Base-by-base conservation (phyloP, 2,888 invertebrate species). In the Drosophila borborema region DNA sequence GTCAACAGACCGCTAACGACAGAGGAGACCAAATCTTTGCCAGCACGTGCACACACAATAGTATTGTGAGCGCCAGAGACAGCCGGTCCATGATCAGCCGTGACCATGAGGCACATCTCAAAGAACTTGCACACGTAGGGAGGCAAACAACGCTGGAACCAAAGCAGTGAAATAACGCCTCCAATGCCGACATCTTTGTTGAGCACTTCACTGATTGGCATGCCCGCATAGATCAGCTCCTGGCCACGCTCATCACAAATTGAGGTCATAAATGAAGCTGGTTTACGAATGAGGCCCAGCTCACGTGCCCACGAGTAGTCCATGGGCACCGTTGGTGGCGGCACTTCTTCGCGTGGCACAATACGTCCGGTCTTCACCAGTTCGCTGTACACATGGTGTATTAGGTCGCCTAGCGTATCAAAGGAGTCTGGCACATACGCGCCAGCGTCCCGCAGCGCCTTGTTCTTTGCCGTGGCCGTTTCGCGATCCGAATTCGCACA, bases 311-410 rank as follows among this genome's bases (percentile, higher is more conserved):
- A 99, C 75, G 97, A 97, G 93, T 98, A 99, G 93, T 99, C 99
- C 99, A 99, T 99, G 10, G 99, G 99, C n/a, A 99, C 99, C 20
- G 99, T 99, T 3, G 99, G 99, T 41, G 99, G 99, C 12, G 99
- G 98, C 59, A 97, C 95, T 93, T 99, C 99, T 49, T 97, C 96
- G 82, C 96, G 96, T 0, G 98, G 98, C 10, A 97, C 95, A 85
- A 99, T 97, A 62, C 95, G 95, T 45, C 98, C 98, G 20, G 95
- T 95, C 60, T 95, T 94, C 0, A 99, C 98, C 72, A 99, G 94
- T 58, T 95, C 93, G 58, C 94, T 93, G 92, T 97, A 97, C 0
- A 97, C 97, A 81, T 94, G 95, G 90, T 95, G 95, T 80, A 98
- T 96, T 3, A 96, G 92, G 77, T 96, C 96, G n/a, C 98, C 99